Base-by-base conservation (phyloP, 2,888 invertebrate species). In the Hirtodrosophila cameraria region DNA sequence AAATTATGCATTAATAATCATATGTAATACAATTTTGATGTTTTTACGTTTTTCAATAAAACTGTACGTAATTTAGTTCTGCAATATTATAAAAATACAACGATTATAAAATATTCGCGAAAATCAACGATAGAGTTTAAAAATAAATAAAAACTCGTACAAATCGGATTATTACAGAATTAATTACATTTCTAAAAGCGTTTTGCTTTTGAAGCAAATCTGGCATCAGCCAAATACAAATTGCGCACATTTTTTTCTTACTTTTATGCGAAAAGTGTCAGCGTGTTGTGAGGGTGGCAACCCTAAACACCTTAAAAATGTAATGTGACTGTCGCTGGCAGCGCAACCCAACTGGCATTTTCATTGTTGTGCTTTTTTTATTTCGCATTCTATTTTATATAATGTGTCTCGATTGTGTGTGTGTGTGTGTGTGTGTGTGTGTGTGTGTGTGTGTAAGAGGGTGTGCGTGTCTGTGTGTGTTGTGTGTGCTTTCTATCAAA, bases 331-430 rank as follows among this genome's bases (percentile, higher is more conserved):
- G 86, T 70, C 62, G 60, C 69, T 64, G 57, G 48, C 80, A 76
- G 61, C 71, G 54, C 42, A 31, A 61, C 39, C 72, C 63, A 62
- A 69, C 55, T 86, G 81, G 52, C 84, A 84, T 84, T 86, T 48
- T 86, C 80, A 86, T 81, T 81, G 80, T 80, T 80, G 84, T 81
- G 75, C 86, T 84, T 77, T 81, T 59, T 62, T 68, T 35, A n/a
- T 28, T 48, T 62, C 43, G 30, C 76, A 85, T 86, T 83, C 76
- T 80, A 72, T 66, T 80, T 49, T 59, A 77, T 83, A 80, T 83
- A 80, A 83, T 85, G 83, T 72, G 62, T 75, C 72, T 76, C 43
- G 18, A 48, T 33, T 61, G 20, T 28, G 13, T 35, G 27, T 36
- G 15, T 45, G 9, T 33, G 11, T 27, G 33, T 20, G 27, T 39